Evolutionary conservation across 2,797 vertebrate genomes (phyloP), one percentile per base, ranked within the genome.

Genomic region (Acanthurus leucopareius): DNA sequence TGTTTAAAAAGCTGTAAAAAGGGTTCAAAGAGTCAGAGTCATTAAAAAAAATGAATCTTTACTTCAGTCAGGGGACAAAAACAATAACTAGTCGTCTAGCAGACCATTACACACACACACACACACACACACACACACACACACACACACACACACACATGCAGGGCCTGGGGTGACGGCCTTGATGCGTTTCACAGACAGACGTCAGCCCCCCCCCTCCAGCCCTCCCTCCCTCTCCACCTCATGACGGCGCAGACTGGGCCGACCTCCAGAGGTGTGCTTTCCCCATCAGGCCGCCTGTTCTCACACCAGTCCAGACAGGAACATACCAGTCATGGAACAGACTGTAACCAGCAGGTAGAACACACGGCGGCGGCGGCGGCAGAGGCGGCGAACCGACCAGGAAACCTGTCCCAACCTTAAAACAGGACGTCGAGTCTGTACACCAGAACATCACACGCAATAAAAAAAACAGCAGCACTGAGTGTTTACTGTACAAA

Each of bases 271-370:
- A 85, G 87, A 86, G 83, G 87, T 90, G 78, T 89, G 90, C 80
- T 89, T 90, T 91, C 85, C 52, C 83, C 92, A 92, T 92, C 80
- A 90, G 80, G 51, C 80, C 3, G 64, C 28, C 62, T 58, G 80
- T 78, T 71, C 60, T 74, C 69, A 62, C 84, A 79, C 70, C 69
- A 38, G 63, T 49, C 81, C 54, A 88, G 88, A 89, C 86, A 65
- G 86, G 86, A 92, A 88, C 84, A 83, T 35, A 74, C 7, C 72
- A 67, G 84, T 83, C 82, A 91, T 87, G 88, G 88, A 90, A 86
- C 77, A 80, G 79, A 73, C 64, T 9, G 56, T 60, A 65, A 82
- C 14, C 77, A 75, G 75, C 80, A 86, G 83, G 82, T 84, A 70
- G 73, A 81, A 84, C 87, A 83, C 69, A 75, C 63, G 7, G 32